Evolutionary conservation across 1,140 invertebrate genomes (phyloP).

Genomic region (Colletes latitarsis): DNA sequence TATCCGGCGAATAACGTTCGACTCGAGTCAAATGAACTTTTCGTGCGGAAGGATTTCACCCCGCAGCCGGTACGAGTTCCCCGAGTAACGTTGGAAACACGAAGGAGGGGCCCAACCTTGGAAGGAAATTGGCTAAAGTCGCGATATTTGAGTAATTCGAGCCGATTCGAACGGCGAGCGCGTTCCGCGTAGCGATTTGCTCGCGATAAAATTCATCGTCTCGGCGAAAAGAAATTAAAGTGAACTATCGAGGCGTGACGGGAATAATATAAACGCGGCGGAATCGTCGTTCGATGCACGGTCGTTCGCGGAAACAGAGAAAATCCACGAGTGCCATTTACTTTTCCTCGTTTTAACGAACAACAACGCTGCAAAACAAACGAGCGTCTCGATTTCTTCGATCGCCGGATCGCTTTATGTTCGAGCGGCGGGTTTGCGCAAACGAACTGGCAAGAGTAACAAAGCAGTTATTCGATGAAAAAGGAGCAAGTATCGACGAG

Average conservation of each 20-base stretch:
- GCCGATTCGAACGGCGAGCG: no score
- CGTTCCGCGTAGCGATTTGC: neutral
- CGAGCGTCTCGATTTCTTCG: no score
- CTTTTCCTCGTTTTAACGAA: neutral
- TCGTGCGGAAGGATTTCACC: constrained; percentile 46
- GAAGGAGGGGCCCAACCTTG: neutral
- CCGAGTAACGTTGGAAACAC: constrained; percentile 1
- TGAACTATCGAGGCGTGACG: neutral
- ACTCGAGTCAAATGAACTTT: constrained; percentile 55
- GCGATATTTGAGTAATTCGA: constrained; percentile 44
- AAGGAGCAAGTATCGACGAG: neutral
- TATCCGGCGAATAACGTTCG: constrained; percentile 37
- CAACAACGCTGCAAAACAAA: no score
- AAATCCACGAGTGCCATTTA: neutral
- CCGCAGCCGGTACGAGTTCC: constrained; percentile 34
- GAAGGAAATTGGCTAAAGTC: constrained; percentile 34
- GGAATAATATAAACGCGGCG: constrained; percentile 3
- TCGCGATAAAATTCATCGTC: neutral
- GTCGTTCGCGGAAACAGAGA: neutral
- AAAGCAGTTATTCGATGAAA: no score
- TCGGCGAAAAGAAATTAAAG: constrained; percentile 3
- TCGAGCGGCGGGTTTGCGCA: no score
- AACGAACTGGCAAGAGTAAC: no score
- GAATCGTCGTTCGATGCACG: neutral
- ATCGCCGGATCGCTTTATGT: no score